Conservation (phyloP, 2,797 vertebrate species). For the Otus scops region DNA sequence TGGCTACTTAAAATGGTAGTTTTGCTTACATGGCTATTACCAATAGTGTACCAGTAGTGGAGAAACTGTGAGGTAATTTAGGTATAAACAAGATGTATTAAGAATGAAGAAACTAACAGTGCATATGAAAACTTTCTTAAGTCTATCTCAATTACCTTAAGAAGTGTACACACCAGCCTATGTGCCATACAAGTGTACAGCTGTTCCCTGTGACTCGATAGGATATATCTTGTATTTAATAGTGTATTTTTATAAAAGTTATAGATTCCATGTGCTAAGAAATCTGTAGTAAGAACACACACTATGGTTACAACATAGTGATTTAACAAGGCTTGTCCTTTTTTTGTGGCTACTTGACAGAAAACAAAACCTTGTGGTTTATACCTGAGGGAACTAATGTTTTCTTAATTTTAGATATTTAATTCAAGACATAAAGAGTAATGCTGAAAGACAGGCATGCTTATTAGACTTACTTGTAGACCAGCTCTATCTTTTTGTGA, state of each 20-base stretch:
- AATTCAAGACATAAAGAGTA: background rate
- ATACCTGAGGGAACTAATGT: background rate
- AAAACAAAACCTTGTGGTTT: background rate
- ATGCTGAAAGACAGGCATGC: background rate
- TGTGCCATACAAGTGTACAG: background rate
- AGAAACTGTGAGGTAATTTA: background rate
- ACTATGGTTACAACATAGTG: background rate
- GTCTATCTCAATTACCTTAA: background rate
- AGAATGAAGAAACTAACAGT: background rate
- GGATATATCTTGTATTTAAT: background rate
- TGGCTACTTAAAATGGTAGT: background rate
- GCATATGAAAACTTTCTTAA: background rate
- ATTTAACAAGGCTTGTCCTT: background rate
- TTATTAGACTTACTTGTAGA: background rate
- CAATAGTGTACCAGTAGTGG: background rate
- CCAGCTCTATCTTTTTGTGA: background rate
- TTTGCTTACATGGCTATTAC: background rate
- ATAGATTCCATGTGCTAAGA: background rate
- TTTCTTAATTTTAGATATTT: constrained; percentile 3
- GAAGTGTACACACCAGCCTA: background rate
- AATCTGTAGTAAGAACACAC: background rate
- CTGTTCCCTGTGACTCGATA: background rate
- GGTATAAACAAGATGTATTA: background rate
- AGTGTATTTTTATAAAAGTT: background rate
- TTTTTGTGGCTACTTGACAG: background rate